Evolutionary conservation across 2,113 vertebrate species (phyloP), one percentile per base, ranked within the genome.

Genomic region (Dascyllus trimaculatus): DNA sequence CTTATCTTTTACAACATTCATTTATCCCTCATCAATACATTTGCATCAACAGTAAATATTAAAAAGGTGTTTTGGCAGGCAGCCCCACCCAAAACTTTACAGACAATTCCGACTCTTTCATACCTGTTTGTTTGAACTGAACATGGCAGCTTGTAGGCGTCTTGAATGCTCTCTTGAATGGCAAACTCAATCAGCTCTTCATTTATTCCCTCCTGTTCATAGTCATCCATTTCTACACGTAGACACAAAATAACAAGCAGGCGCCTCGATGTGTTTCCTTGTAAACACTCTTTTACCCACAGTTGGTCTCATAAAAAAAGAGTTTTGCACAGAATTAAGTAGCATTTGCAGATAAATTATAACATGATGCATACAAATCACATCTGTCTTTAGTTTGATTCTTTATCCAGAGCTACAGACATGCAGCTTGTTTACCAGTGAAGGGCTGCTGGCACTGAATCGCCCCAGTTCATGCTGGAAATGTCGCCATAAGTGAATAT

Each of bases 131-230:
- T 81, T 80, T 57, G 70, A 25, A 46, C 64, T 11, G 70, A 72
- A 76, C 84, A 49, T 7, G 57, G 49, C 40, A 61, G 74, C 78
- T 80, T 90, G 71, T 52, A 84, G 21, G 94, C 92, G 73, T 97
- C 96, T 75, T 96, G 91, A 84, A 97, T 89, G 84, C 95, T 96
- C 85, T 96, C 91, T 54, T 88, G 94, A 82, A 97, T 78, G 48
- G 95, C 96, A 85, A 95, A 96, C 58, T 91, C 92, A 51, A 94
- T 79, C 52, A 97, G 89, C 35, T 95, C 95, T 85, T 96, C 95
- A 49, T 94, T 89, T 8, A 91, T 80, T 35, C 91, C 92, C 21
- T 96, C 93, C 46, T 71, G 77, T 5, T 91, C 88, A 69, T 76
- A 66, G 72, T 81, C 87, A 13, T 95, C 94, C 96, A 96, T 96